Base-by-base conservation (phyloP, 2,888 invertebrate genomes). In the Mythimna lalbum region DNA sequence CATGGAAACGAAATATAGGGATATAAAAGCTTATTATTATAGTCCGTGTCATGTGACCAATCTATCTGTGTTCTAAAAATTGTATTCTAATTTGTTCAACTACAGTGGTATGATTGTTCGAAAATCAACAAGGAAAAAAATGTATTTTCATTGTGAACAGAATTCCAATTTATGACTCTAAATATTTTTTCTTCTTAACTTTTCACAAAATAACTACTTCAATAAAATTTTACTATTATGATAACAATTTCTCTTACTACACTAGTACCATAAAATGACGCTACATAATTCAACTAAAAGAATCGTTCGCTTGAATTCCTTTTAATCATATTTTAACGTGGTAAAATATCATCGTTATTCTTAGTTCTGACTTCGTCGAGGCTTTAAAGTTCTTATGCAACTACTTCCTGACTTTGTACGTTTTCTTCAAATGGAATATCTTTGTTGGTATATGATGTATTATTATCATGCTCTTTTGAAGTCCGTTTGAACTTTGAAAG, bases 261-360 rank as follows among this genome's bases (percentile, higher is more conserved):
- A 55, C 19, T 49, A 53, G 4, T 23, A 57, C 52, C 36, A 64
- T 73, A 55, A 60, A 49, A 63, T 56, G n/a, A 36, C 12, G 27
- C 56, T 49, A 39, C 19, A 52, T 80, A 19, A 61, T 69, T 81
- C 23, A 50, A 27, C 39, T 39, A 56, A 10, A 69, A 43, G n/a
- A 72, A 56, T 43, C 43, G 0, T 57, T 57, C 63, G 33, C 66
- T 65, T 56, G 61, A 69, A 75, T 81, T 75, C 60, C 61, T 69
- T 81, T 84, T 62, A 78, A 78, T 81, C 71, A 73, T 81, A 76
- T 73, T 82, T 83, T 79, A 84, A 84, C 66, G 73, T 75, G 60
- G 57, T 74, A 61, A 82, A 79, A 76, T 65, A 74, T 75, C 72
- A 67, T 57, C 67, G 63, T 79, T 76, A 75, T 84, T 75, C 67